phyloP scores from a whole-genome alignment of 2,797 vertebrate genomes.

The Streptopelia turtur region DNA sequence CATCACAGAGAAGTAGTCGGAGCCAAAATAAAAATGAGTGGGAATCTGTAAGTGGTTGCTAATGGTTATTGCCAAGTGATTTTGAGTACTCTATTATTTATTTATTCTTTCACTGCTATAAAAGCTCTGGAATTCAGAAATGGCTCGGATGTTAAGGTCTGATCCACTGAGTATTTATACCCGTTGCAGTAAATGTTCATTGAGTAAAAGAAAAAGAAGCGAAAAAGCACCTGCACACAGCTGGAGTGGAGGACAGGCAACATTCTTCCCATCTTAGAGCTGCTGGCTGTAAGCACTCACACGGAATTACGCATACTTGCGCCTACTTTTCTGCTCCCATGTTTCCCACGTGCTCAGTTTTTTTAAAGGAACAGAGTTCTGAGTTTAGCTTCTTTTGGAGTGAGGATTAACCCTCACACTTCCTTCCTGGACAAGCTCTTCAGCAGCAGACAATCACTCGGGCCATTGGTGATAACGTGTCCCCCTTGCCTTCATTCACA shows the following conservation, averaged over 20 bases:
- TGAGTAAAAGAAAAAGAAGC: neutral
- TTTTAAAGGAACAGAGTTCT: neutral
- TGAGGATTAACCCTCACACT: neutral
- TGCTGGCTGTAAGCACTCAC: neutral
- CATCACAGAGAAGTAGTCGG: neutral
- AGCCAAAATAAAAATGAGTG: constrained; percentile 12
- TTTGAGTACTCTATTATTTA: constrained; percentile 21
- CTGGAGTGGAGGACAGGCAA: neutral
- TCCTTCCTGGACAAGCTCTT: neutral
- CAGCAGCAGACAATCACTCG: neutral
- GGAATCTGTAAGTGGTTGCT: neutral
- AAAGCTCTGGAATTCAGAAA: neutral
- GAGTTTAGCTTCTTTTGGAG: neutral
- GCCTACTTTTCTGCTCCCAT: neutral
- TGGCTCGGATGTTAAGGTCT: neutral
- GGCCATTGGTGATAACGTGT: neutral
- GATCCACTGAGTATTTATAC: neutral
- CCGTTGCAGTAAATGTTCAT: neutral
- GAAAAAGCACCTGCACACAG: neutral
- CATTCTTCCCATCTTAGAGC: neutral
- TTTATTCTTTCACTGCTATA: neutral
- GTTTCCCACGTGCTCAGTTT: neutral
- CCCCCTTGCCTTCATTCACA: fast-evolving
- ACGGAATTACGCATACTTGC: fast-evolving
- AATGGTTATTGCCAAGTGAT: neutral